Conservation (phyloP, 2,113 vertebrate species). For the rat (Rattus norvegicus) region DNA sequence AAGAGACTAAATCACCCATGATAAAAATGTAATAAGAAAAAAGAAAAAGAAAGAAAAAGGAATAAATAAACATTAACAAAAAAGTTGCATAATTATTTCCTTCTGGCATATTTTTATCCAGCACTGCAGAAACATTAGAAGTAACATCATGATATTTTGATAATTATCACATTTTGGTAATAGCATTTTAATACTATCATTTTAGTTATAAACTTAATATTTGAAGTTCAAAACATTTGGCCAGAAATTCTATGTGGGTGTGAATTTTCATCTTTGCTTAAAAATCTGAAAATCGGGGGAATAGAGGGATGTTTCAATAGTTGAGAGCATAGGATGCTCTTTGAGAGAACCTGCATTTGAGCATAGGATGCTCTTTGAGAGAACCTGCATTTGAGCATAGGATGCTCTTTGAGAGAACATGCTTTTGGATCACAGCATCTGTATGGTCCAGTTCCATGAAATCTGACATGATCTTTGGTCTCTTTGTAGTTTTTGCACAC, state of each 20-base stretch:
- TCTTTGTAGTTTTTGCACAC: background rate
- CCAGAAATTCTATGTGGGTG: background rate
- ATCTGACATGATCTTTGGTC: background rate
- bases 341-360: background rate
- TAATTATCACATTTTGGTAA: background rate
- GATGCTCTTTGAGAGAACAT: no score
- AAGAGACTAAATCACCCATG: background rate
- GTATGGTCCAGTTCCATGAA: background rate
- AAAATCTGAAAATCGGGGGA: background rate
- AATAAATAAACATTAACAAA: background rate
- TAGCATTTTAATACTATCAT: background rate
- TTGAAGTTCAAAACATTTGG: background rate
- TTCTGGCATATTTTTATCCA: background rate
- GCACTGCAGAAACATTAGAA: background rate
- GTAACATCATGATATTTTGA: background rate
- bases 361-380: no score
- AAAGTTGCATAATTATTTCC: background rate
- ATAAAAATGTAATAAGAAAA: background rate
- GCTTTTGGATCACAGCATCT: no score
- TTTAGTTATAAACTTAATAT: background rate
- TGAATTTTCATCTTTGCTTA: background rate
- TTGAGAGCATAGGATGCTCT: background rate
- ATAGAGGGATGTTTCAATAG: background rate
- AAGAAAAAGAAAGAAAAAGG: background rate
- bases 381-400: no score